Base-by-base conservation (phyloP, 2,797 vertebrate genomes). In the Dendrocincla fuliginosa region DNA sequence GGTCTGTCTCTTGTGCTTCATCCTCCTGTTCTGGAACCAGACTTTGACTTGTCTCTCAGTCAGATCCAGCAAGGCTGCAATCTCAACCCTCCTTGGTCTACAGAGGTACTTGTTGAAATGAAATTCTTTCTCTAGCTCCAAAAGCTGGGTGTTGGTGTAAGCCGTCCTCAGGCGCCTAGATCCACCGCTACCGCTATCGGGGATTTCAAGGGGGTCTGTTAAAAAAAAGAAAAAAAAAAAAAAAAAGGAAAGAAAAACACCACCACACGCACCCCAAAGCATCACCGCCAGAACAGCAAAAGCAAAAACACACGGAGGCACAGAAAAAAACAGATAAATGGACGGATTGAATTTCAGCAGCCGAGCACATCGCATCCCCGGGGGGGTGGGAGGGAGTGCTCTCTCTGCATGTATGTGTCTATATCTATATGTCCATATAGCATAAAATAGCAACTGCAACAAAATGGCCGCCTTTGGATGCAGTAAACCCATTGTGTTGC, bases 51-150 rank as follows among this genome's bases (percentile, higher is more conserved):
- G 99, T 97, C 99, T 98, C 97, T 99, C 99, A 1, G 99, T 99
- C 97, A 99, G 97, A 98, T 99, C 99, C 98, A 99, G 96, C 96
- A 99, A 95, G 42, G 99, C 98, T 7, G 99, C 99, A 56, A 99
- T 99, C 93, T 99, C 99, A 97, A 99, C 98, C 61, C 99, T 98
- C 86, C 99, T 98, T 47, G 99, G 99, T 98, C 99, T 98, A 97
- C 99, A 99, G 85, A 99, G 98, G 95, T 99, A 99, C 98, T 99
- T 99, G 98, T 99, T 99, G 97, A 99, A 99, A 93, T 99, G 99
- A 93, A 99, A 99, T 98, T 99, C 99, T 96, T 99, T 99, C 91
- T 99, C 99, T 97, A 99, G 98, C 97, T 99, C 99, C 97, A 99
- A 97, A 68, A 99, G 99, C 98, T 99, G 99, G 16, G 99, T 99